phyloP scores from a whole-genome alignment of 2,113 vertebrate species.

The Craseonycteris thonglongyai region DNA sequence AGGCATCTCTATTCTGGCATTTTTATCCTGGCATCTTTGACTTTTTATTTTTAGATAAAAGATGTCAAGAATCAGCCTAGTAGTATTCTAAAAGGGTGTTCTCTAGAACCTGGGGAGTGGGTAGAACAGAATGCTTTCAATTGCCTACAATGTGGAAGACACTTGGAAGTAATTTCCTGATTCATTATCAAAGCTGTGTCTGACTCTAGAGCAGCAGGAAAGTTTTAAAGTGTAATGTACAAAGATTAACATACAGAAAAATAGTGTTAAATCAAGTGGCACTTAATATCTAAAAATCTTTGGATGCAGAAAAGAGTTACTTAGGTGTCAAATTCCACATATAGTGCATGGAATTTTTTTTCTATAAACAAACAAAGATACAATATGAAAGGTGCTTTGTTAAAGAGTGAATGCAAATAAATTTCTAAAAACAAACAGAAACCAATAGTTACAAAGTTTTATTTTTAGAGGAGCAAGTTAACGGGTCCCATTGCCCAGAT shows the following conservation, averaged over 20 bases:
- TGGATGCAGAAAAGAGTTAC: slow-evolving; percentile 31
- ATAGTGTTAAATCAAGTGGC: background rate
- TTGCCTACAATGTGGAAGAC: background rate
- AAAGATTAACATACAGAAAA: slow-evolving; percentile 50
- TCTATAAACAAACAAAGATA: background rate
- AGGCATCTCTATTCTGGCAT: too few relatives aligned
- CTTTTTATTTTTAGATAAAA: slow-evolving; percentile 30
- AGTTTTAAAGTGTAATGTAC: background rate
- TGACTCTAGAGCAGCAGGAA: background rate
- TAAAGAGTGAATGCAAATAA: slow-evolving; percentile 18
- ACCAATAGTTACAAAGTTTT: slow-evolving; percentile 61
- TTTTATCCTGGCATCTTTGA: too few relatives aligned
- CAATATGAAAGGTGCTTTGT: slow-evolving; percentile 72
- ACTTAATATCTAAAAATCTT: slow-evolving; percentile 48
- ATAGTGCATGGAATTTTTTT: slow-evolving; percentile 20
- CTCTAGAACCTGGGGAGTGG: slow-evolving; percentile 16
- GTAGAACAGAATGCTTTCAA: slow-evolving; percentile 19
- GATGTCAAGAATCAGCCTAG: background rate
- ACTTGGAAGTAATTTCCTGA: accelerated
- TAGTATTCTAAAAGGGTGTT: slow-evolving; percentile 13
- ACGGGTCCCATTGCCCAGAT: slow-evolving; percentile 76
- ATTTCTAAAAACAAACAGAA: slow-evolving; percentile 34
- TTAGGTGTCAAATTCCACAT: slow-evolving; percentile 14
- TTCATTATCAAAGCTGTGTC: background rate
- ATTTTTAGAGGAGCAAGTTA: slow-evolving; percentile 64